Evolutionary conservation across 2,888 invertebrate species (phyloP).

Genomic region (Drosophila stalkeri): DNA sequence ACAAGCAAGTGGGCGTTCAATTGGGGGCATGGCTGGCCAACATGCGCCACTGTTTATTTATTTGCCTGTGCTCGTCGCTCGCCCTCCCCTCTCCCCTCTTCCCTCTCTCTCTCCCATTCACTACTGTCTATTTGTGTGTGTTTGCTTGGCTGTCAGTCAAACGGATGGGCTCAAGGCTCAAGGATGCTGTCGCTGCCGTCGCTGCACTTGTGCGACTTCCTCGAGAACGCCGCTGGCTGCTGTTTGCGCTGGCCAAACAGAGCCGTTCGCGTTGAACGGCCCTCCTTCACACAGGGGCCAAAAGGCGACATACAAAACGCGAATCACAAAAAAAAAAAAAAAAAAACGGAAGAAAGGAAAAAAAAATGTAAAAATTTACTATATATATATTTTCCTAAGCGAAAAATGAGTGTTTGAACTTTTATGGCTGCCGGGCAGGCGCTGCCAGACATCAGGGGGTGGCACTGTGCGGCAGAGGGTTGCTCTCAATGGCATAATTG

Average conservation of each 20-base stretch:
- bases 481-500: constrained; percentile 82
- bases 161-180: constrained; percentile 66
- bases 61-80: constrained; percentile 45
- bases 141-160: constrained; percentile 75
- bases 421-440: constrained; percentile 69
- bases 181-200: constrained; percentile 54
- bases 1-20: constrained; percentile 64
- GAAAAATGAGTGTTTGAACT: constrained; percentile 83
- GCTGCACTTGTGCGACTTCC: constrained; percentile 71
- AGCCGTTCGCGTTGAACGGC: constrained; percentile 14
- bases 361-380: constrained; percentile 26
- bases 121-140: constrained; percentile 46
- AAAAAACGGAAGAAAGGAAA: constrained; percentile 8
- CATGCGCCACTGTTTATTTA: constrained; percentile 69
- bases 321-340: constrained; percentile 16
- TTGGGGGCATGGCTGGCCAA: constrained; percentile 41
- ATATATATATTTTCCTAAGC: constrained; percentile 67
- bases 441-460: constrained; percentile 12
- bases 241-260: constrained; percentile 74
- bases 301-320: constrained; percentile 26
- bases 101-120: neutral
- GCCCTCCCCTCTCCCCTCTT: neutral
- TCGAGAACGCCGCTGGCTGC: constrained; percentile 36
- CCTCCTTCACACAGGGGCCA: neutral
- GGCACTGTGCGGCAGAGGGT: constrained; percentile 37